A percentile compares a stretch with the other conserved stretches of the same genome.
Conservation (phyloP, 1,140 invertebrate species). For the Notospermus geniculatus region DNA sequence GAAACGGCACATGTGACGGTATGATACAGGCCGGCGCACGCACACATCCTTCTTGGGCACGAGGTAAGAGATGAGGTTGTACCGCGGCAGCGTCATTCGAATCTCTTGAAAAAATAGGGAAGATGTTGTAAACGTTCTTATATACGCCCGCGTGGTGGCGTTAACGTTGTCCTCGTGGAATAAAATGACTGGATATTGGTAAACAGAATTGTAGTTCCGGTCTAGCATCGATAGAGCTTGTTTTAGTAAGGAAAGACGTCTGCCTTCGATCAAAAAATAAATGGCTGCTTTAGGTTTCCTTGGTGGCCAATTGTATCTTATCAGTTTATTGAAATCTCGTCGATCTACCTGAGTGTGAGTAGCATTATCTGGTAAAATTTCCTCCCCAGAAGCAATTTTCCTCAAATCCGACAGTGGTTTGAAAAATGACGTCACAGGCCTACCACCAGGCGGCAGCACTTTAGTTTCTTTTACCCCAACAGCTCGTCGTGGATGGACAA, state of each 20-base stretch:
- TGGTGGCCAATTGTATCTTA: not conserved
- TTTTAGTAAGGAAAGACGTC: not conserved
- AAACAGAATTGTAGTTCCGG: not conserved
- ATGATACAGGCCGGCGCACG: not conserved
- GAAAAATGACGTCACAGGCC: no score
- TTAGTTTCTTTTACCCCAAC: no score
- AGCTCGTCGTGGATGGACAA: no score
- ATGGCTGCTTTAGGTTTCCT: not conserved
- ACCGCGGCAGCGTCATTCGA: not conserved
- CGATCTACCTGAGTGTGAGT: no score
- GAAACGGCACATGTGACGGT: slow-evolving; percentile 7
- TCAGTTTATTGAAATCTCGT: no score
- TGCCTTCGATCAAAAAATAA: not conserved
- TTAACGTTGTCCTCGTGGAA: slow-evolving; percentile 3
- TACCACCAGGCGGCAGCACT: no score
- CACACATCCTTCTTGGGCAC: not conserved
- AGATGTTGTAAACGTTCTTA: not conserved
- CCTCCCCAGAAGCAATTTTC: no score
- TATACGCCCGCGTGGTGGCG: not conserved
- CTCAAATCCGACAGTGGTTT: no score
- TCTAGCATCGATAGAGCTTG: not conserved
- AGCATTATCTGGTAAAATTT: no score
- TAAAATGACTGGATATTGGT: slow-evolving; percentile 1
- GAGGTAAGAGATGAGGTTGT: not conserved
- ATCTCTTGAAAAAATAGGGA: not conserved